A percentile compares a stretch with the other conserved stretches of the same genome.
Evolutionary conservation across 2,113 vertebrate species (phyloP).

Genomic region (Ceyx cyanopectus): DNA sequence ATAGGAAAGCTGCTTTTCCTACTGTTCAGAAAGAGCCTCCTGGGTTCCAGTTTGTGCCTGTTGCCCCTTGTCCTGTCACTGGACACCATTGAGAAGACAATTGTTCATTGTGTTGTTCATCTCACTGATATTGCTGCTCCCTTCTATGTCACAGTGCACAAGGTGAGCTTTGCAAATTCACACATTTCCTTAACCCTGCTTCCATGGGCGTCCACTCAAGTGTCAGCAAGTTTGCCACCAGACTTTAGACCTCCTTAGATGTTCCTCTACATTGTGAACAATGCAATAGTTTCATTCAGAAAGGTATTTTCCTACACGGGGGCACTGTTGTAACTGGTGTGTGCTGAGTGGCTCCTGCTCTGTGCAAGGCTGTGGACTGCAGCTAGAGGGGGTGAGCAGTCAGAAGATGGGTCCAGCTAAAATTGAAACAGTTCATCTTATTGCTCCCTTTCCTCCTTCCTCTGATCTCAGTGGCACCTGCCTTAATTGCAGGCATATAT

Average conservation of each 20-base stretch:
- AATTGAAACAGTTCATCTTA: background rate
- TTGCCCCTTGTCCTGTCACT: background rate
- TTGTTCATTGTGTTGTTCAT: background rate
- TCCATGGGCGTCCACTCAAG: background rate
- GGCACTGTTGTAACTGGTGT: background rate
- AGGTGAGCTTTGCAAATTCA: background rate
- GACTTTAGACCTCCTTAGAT: background rate
- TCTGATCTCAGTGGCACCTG: background rate
- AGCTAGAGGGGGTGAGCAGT: constrained; percentile 67
- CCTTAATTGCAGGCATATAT: background rate
- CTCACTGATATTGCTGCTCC: background rate
- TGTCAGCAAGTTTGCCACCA: background rate
- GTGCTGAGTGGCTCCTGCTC: background rate
- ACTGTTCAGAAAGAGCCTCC: background rate
- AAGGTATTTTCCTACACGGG: background rate
- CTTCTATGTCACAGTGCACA: background rate
- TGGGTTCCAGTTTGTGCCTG: background rate
- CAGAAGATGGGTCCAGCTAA: constrained; percentile 35
- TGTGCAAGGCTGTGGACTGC: constrained; percentile 39
- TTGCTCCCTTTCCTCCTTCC: background rate
- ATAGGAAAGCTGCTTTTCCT: background rate
- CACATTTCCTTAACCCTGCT: background rate
- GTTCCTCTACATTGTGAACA: rapidly evolving
- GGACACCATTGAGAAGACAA: background rate
- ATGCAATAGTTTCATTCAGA: background rate